Base-by-base conservation (phyloP, 2,113 vertebrate species). In the Varanus salvator region DNA sequence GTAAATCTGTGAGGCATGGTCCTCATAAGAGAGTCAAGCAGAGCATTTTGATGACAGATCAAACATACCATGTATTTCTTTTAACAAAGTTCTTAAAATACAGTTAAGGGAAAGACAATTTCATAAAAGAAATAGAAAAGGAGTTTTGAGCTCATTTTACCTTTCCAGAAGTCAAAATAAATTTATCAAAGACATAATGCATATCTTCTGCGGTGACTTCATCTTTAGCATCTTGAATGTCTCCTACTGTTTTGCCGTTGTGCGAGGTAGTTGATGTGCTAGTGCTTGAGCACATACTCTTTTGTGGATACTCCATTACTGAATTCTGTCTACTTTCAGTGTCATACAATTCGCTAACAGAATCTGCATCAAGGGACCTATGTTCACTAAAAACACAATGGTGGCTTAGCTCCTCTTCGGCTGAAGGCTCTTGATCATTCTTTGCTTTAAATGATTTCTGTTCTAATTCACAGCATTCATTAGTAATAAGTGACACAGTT, bases 121-220 rank as follows among this genome's bases (percentile, higher is more conserved):
- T 60, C 27, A 34, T 11, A 29, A 50, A 60, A 88, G 12, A 54
- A 72, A 34, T 44, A 83, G 57, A 69, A 48, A 75, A 57, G 6
- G 17, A 86, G 31, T n/a, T 78, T 75, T 83, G 77, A 11, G 11
- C 17, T n/a, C 66, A 91, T 83, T 95, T 96, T 95, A 99, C 99
- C 99, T 99, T 99, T 96, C 99, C 99, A 90, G 98, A 98, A 52
- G 99, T 99, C 96, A 99, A 98, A 96, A 99, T 98, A 97, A 98
- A 98, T 96, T 98, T 98, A 96, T 99, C 98, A 94, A 99, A 99
- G 87, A 98, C 96, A 93, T 99, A 99, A 97, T 97, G 96, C 94
- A 99, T 97, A 89, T 99, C 98, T 77, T 98, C 97, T 71, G 97
- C 91, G 21, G 96, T 69, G 68, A 97, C 96, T 75, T 97, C 94